Percentiles rank a stretch among this genome's conserved stretches.
These are phyloP conservation scores for Anolis apletophallus DNA, from an alignment of 2,797 vertebrate genomes.

Conservation along the genomic window DNA sequence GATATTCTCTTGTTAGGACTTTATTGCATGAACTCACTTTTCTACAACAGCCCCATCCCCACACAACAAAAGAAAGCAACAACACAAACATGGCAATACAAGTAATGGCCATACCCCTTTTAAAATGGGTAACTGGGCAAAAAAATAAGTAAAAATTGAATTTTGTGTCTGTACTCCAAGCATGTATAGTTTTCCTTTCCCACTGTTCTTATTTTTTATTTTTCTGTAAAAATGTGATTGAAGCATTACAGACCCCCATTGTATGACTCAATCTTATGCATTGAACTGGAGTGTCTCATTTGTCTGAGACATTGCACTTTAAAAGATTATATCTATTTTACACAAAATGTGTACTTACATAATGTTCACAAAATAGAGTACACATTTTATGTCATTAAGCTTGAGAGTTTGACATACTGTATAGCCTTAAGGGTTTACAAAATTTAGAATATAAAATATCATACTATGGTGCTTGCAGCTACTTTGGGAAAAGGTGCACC, in stretches of 20 bases:
- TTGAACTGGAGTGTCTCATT: constrained; percentile 17
- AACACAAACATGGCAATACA: background rate
- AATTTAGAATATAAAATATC: constrained; percentile 56
- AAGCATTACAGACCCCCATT: rapidly evolving
- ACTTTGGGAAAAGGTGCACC: no score
- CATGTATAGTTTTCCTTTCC: background rate
- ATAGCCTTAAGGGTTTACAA: constrained; percentile 60
- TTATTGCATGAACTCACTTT: no score
- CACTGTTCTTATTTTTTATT: background rate
- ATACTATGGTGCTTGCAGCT: no score
- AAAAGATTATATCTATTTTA: constrained; percentile 46
- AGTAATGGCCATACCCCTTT: background rate
- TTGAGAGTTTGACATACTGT: constrained; percentile 48
- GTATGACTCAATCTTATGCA: rapidly evolving
- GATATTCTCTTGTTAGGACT: background rate
- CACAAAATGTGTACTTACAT: constrained; percentile 52
- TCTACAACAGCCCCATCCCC: no score
- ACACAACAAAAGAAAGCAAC: no score
- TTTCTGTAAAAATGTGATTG: background rate
- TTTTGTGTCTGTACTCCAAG: background rate
- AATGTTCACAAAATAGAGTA: constrained; percentile 64
- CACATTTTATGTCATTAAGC: constrained; percentile 58
- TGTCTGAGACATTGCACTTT: constrained; percentile 36
- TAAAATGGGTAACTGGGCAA: constrained; percentile 22
- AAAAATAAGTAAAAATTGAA: constrained; percentile 23